Conservation (phyloP, 2,797 vertebrate genomes). For the Antrozous pallidus region DNA sequence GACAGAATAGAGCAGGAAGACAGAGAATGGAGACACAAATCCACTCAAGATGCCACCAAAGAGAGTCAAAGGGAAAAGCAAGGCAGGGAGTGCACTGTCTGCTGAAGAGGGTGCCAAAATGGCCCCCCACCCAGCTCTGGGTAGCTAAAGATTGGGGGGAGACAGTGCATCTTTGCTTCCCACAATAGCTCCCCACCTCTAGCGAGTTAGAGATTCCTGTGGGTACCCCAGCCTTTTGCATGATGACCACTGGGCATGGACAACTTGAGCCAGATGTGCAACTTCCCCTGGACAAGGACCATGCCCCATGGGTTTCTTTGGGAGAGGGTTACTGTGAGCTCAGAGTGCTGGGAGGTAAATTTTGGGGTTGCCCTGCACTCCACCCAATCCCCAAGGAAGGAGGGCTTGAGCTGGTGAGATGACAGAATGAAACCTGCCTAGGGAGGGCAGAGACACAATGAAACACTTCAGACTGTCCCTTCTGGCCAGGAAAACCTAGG, state of each 20-base stretch:
- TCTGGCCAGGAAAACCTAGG: neutral
- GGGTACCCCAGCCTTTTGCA: neutral
- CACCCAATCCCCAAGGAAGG: neutral
- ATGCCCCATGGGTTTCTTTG: neutral
- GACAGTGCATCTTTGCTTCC: neutral
- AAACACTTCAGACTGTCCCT: neutral
- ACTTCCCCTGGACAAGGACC: neutral
- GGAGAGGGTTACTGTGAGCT: neutral
- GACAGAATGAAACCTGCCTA: neutral
- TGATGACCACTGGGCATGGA: neutral
- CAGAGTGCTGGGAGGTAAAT: neutral
- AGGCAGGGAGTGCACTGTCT: neutral
- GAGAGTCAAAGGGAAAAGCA: neutral
- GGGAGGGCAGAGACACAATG: neutral
- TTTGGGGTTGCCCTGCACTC: neutral
- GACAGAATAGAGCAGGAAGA: neutral
- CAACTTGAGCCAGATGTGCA: neutral
- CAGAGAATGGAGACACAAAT: neutral
- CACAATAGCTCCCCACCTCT: neutral
- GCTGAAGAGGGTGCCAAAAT: neutral
- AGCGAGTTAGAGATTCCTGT: neutral
- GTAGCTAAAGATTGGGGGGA: neutral
- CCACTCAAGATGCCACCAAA: neutral
- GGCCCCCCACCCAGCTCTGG: neutral
- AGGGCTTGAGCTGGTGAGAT: neutral